Evolutionary conservation across 2,797 vertebrate genomes (phyloP).

Genomic region (Babyrousa celebensis): DNA sequence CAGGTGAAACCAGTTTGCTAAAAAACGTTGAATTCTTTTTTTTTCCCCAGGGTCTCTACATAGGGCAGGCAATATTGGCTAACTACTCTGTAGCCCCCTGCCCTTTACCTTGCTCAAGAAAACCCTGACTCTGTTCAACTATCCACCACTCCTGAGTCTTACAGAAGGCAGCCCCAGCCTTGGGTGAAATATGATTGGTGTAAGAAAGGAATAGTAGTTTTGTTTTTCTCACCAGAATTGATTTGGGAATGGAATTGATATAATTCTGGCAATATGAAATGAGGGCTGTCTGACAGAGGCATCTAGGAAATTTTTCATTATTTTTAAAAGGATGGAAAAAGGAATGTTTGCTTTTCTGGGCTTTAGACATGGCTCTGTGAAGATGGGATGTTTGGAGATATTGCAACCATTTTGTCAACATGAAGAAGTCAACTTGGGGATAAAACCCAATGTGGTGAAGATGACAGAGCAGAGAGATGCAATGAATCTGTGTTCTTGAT

Average conservation of each 20-base stretch:
- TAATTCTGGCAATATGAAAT: neutral
- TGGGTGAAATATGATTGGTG: neutral
- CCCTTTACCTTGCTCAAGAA: neutral
- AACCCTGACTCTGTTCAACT: neutral
- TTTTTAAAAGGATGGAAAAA: neutral
- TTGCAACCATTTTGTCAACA: neutral
- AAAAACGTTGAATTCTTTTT: neutral
- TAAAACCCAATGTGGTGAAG: neutral
- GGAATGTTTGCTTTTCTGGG: neutral
- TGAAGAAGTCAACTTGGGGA: neutral
- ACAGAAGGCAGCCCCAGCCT: neutral
- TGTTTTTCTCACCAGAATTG: neutral
- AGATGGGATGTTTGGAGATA: neutral
- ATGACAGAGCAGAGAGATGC: neutral
- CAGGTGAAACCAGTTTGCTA: neutral
- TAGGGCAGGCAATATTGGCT: neutral
- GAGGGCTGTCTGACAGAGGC: neutral
- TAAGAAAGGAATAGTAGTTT: neutral
- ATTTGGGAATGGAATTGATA: neutral
- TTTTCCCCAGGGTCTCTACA: neutral
- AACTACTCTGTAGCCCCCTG: neutral
- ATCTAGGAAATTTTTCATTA: neutral
- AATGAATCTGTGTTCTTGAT: neutral
- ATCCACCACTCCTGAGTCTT: neutral
- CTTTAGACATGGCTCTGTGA: neutral